Base-by-base conservation (phyloP, 1,140 invertebrate species). In the Neodiprion lecontei region DNA sequence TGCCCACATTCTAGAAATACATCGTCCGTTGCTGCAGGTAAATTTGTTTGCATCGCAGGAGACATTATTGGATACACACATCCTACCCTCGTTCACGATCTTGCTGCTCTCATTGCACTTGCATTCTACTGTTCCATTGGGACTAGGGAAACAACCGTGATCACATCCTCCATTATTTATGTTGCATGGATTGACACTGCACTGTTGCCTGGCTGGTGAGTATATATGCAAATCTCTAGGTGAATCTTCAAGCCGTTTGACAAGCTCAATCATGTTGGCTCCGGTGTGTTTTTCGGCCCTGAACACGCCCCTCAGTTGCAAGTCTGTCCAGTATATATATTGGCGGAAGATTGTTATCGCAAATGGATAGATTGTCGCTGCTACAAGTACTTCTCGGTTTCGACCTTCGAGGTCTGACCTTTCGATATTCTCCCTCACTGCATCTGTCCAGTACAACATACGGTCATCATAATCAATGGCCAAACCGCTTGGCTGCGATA, bases 391-490 rank as follows among this genome's bases (percentile, higher is more conserved):
- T 87, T 96, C 92, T 8, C 94, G 85, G 53, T 92, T 92, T 14
- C 90, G 92, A 4, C 98, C 98, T 84, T 99, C 94, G 7, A 99
- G 86, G 84, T 95, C 94, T 0, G 96, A 95, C 21, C 97, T 89
- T 90, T 99, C 98, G 77, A 99, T 99, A 86, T 99, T 99, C 84
- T 99, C 97, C 49, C 96, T 89, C 0, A 98, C 95, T 0, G 98
- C 97, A 88, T 99, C 98, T 0, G 98, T 98, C 98, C 98, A 99
- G 83, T 99, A 99, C 0, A 99, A 87, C 91, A 96, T 97, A 21
- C 93, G 91, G 28, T 99, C 97, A 40, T 98, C 96, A 82, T 97
- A 99, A 89, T 99, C 98, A 49, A 99, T 96, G 0, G 97, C 96
- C 23, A 99, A 88, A 28, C 98, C 98, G 82, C 97, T 98, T 0